Percentiles rank a stretch among this genome's conserved stretches.
These are phyloP conservation scores for Allygus modestus DNA, from an alignment of 2,888 invertebrate species.

Conservation along the genomic window DNA sequence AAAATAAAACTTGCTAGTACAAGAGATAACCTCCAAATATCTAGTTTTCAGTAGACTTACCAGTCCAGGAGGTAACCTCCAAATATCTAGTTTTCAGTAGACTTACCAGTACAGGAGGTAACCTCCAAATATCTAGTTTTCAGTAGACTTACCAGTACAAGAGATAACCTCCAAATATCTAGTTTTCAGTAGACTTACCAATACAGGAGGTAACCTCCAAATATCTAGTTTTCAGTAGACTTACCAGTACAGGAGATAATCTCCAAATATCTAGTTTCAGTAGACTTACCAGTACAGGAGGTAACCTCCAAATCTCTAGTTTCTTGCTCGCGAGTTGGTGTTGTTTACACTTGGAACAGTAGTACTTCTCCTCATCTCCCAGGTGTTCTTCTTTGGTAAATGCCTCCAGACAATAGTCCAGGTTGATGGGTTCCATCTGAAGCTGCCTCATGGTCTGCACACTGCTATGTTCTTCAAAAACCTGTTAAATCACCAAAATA, in stretches of 20 bases:
- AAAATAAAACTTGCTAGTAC: too few relatives aligned
- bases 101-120: slow-evolving; percentile 91
- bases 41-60: too few relatives aligned
- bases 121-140: slow-evolving; percentile 94
- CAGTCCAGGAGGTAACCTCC: too few relatives aligned
- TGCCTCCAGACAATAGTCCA: slow-evolving; percentile 90
- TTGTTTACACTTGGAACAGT: slow-evolving; percentile 89
- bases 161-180: too few relatives aligned
- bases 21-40: too few relatives aligned
- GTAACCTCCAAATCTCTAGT: slow-evolving; percentile 93
- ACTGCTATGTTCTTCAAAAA: slow-evolving; percentile 86
- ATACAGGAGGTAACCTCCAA: slow-evolving; percentile 92
- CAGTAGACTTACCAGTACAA: too few relatives aligned
- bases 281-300: slow-evolving; percentile 90
- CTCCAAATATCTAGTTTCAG: slow-evolving; percentile 95
- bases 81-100: too few relatives aligned
- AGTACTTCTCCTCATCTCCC: slow-evolving; percentile 87
- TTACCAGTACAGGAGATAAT: slow-evolving; percentile 90
- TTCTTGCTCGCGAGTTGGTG: slow-evolving; percentile 93
- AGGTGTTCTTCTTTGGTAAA: slow-evolving; percentile 93
- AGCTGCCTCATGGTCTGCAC: slow-evolving; percentile 83
- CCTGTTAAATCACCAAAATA: slow-evolving; percentile 75
- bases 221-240: slow-evolving; percentile 94
- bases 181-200: too few relatives aligned
- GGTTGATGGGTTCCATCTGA: slow-evolving; percentile 89